Evolutionary conservation across 2,888 invertebrate genomes (phyloP).

Genomic region (Drosophila fulvimacula): DNA sequence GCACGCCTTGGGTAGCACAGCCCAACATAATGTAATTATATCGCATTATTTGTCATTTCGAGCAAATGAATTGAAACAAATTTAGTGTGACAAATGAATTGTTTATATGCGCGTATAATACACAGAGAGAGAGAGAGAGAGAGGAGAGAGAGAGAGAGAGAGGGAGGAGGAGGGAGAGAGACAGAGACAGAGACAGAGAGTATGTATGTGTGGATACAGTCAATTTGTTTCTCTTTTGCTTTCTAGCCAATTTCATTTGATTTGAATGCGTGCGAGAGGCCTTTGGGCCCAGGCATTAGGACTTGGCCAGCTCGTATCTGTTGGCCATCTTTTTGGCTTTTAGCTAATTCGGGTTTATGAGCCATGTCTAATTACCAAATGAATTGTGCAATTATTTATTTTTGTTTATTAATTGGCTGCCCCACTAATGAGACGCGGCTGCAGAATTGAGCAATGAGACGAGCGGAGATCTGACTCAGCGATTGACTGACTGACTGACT

Average conservation of each 20-base stretch:
- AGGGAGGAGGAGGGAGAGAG: background rate
- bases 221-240: conserved; percentile 62
- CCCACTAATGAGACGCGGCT: conserved; percentile 62
- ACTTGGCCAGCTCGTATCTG: conserved; percentile 21
- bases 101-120: conserved; percentile 52
- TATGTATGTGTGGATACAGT: conserved; percentile 53
- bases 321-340: conserved; percentile 58
- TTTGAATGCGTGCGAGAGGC: conserved; percentile 61
- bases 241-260: conserved; percentile 76
- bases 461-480: conserved; percentile 45
- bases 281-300: conserved; percentile 22
- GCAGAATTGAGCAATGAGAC: conserved; percentile 31
- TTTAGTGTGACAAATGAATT: conserved; percentile 83
- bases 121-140: background rate
- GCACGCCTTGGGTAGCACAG: conserved; percentile 9
- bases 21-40: conserved; percentile 71
- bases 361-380: conserved; percentile 83
- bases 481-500: conserved; percentile 11
- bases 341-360: conserved; percentile 80
- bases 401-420: conserved; percentile 76
- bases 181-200: background rate
- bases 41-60: conserved; percentile 80
- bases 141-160: background rate
- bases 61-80: conserved; percentile 84
- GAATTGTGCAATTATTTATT: conserved; percentile 81